Evolutionary conservation across 2,888 invertebrate species (phyloP), one percentile per base, ranked within the genome.

Genomic region (Junonia oenone): DNA sequence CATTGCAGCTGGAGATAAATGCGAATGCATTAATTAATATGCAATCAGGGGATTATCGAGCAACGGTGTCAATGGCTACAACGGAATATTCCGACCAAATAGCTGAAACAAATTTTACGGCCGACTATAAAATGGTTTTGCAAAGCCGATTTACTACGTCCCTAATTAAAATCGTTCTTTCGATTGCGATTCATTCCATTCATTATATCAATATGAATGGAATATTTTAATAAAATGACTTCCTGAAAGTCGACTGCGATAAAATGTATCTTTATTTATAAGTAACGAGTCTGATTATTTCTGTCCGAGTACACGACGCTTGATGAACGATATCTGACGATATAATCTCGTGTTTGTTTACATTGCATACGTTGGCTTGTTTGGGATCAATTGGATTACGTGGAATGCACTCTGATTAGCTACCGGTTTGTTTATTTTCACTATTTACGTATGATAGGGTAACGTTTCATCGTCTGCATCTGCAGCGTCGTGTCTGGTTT

Each of bases 341-440:
- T 56, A 35, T 50, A 50, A 51, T 43, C 50, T 47, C 26, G 26
- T 40, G 45, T 49, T 31, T 48, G 51, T 55, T 51, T 49, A 57
- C 54, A 54, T 51, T 49, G 55, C 54, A 54, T 54, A 14, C 33
- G 45, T 51, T 26, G 13, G 22, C 22, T n/a, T 13, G 26, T 26
- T 43, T 13, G 51, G 31, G 19, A 47, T 49, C 33, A 45, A 46
- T 55, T 46, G 51, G 33, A 55, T 55, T 55, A 60, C 33, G 29
- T 40, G 57, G 48, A 49, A 40, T 55, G 26, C 27, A 49, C 45
- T 51, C 31, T 47, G 54, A 59, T 59, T 59, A 51, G 45, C 47
- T 45, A 45, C 31, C 27, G n/a, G 48, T 27, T 51, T 57, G 57
- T 49, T 57, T 60, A 49, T 51, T 38, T 45, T 50, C 6, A 40